Evolutionary conservation across 1,140 invertebrate species (phyloP), one percentile per base, ranked within the genome.

Genomic region (Cyclargus thomasi): DNA sequence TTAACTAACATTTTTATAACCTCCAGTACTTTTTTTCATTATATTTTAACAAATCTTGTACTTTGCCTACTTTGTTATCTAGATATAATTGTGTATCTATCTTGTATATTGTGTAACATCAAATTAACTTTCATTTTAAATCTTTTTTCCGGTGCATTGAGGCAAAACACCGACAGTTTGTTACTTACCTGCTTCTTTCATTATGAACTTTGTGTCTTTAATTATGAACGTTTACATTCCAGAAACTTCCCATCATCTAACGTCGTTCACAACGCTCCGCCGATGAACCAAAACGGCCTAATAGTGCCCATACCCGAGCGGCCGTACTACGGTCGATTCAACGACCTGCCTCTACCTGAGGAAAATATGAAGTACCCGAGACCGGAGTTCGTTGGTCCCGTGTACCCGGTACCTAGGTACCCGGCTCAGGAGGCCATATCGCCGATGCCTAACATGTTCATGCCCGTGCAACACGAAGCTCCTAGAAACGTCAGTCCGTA

Each of bases 401-500:
- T 70, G 1, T 78, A 73, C 39, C 73, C 73, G 7, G 70, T 65
- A 0, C 22, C 67, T 2, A 66, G 68, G 11, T 78, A 65, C 20
- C 76, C 68, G 17, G 65, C 63, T 4, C 66, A 69, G 18, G 71
- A 78, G 8, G 70, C 67, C 22, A 53, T 74, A 6, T 64, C 68
- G 11, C 63, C 67, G 4, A 70, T 77, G 62, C 71, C 74, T 47
- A 77, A 77, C 67, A 71, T 78, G 5, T 80, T 76, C 47, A 73
- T 79, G 62, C 73, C 76, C 0, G 70, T 74, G 14, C 73, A 72
- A 35, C 78, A 73, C 39, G 76, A 80, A 4, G 53, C 70, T 0
- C 67, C 69, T 10, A 72, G 78, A 35, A 75, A 76, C 22, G 74
- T 74, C 0, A 82, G 77, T 55, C 75, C 78, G 0, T 82, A 79